Base-by-base conservation (phyloP, 1,140 invertebrate species). In the Holcopasites calliopsidis region DNA sequence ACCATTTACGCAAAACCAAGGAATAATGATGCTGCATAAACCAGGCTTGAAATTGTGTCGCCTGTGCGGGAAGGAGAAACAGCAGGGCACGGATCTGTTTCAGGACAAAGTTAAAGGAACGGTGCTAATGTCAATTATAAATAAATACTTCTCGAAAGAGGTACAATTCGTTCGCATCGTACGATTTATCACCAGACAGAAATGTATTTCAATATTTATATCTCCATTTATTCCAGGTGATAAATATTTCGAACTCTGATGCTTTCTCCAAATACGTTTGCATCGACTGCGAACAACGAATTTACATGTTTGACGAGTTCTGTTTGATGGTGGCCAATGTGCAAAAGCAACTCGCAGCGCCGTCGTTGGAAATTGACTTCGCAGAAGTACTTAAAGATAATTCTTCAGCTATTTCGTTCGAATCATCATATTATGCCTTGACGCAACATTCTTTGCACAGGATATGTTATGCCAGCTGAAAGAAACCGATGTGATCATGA, bases 91-190 rank as follows among this genome's bases (percentile, higher is more conserved):
- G 28, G 88, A 91, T 78, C 75, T 91, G 18, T 90, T 89, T 65
- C 83, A 83, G 66, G 90, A 90, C 38, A 90, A 90, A 86, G 70
- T 88, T 23, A 90, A 88, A 78, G 89, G 90, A 28, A 86, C 84
- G 4, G 83, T 90, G 10, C 40, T 90, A 21, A 79, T 90, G 47
- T 88, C 89, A 21, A 88, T 90, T 60, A 90, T 91, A 35, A 88
- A 90, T 54, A 90, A 90, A 80, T 89, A 90, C 70, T 88, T 91
- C 74, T 77, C 88, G 0, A 91, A 90, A 83, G 90, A 91, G 80
- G 90, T 90, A 73, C 35, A 26, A 18, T 18, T 18, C 0, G 82
- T 84, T 31, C 18, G 18, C 68, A 65, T 76, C 42, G 2, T 35
- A 26, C 7, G 10, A 1, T 40, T 26, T 60, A 52, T 40, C 35